A percentile compares a stretch with the other conserved stretches of the same genome.
phyloP scores from a whole-genome alignment of 2,113 vertebrate species.

The Peromyscus leucopus region DNA sequence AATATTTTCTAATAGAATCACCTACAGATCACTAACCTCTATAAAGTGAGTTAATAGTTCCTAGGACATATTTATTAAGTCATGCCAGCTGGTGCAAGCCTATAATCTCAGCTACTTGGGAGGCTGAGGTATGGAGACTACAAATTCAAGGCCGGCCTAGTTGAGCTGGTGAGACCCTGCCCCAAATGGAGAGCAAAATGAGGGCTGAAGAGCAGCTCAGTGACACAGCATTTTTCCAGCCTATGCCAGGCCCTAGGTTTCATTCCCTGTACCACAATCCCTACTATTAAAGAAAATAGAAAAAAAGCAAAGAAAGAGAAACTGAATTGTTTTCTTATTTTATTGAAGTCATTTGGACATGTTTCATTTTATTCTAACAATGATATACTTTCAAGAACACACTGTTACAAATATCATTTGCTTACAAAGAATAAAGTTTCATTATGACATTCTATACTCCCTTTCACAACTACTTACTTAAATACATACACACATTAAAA shows the following conservation, averaged over 20 bases:
- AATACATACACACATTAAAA: background rate
- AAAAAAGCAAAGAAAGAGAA: background rate
- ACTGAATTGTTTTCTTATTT: background rate
- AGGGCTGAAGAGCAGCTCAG: background rate
- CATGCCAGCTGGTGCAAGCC: background rate
- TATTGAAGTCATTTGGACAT: conserved; percentile 5
- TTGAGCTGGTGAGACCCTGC: background rate
- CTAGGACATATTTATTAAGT: conserved; percentile 11
- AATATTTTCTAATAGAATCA: conserved; percentile 48
- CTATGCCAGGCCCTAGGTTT: background rate
- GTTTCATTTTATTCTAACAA: conserved; percentile 1
- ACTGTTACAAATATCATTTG: background rate
- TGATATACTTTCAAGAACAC: background rate
- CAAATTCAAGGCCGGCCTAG: background rate
- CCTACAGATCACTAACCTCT: conserved; percentile 47
- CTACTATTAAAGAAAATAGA: background rate
- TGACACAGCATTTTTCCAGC: background rate
- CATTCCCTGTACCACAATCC: background rate
- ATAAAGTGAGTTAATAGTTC: conserved; percentile 39
- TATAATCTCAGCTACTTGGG: background rate
- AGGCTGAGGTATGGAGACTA: background rate
- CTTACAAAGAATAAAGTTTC: background rate
- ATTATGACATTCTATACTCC: background rate
- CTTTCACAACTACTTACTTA: background rate
- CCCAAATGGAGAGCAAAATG: background rate